phyloP scores from a whole-genome alignment of 2,888 invertebrate species.

The Limnephilus lunatus region DNA sequence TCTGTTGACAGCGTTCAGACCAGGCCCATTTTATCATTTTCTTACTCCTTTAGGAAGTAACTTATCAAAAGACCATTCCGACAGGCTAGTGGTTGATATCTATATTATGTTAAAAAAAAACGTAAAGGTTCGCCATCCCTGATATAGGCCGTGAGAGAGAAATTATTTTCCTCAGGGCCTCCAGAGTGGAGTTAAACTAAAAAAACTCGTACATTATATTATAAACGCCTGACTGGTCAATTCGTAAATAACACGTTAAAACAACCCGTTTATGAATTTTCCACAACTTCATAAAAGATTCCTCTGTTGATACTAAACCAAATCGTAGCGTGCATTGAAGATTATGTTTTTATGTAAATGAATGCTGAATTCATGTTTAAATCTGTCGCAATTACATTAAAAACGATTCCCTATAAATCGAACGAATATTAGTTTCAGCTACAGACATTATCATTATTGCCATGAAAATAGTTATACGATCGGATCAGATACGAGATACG shows the following conservation, averaged over 20 bases:
- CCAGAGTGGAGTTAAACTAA: too few species aligned
- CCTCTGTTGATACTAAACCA: neutral
- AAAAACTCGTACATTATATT: too few species aligned
- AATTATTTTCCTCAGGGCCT: too few species aligned
- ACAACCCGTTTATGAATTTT: neutral
- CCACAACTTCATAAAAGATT: neutral
- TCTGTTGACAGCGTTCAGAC: too few species aligned
- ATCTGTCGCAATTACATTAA: neutral
- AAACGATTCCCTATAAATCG: neutral
- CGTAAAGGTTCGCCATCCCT: too few species aligned
- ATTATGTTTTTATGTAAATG: neutral
- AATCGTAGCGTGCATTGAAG: neutral
- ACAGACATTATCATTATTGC: slow-evolving; percentile 16
- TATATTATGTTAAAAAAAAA: too few species aligned
- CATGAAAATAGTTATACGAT: slow-evolving; percentile 8
- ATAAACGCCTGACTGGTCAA: neutral
- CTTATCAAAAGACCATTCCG: too few species aligned
- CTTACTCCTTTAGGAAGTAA: too few species aligned
- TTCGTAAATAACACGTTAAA: neutral
- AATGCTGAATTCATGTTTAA: neutral
- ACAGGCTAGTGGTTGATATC: too few species aligned
- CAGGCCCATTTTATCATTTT: too few species aligned
- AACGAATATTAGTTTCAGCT: neutral
- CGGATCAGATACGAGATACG: slow-evolving; percentile 34
- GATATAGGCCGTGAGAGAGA: too few species aligned